phyloP scores from a whole-genome alignment of 2,888 invertebrate genomes.

The Parascotia fuliginaria region DNA sequence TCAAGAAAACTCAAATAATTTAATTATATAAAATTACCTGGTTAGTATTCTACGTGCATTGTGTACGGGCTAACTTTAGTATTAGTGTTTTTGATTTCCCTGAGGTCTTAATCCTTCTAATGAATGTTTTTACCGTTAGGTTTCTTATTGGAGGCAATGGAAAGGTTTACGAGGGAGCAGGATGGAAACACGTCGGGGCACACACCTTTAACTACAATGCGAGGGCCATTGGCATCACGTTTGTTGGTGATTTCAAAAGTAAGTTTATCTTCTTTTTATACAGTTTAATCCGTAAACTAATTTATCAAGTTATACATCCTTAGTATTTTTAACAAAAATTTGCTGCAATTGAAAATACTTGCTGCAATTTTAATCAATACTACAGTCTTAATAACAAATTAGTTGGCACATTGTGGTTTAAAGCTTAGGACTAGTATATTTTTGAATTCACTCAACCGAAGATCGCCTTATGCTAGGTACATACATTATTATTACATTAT shows the following conservation, averaged over 20 bases:
- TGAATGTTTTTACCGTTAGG: constrained; percentile 56
- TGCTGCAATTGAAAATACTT: too few species aligned
- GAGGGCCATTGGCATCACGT: constrained; percentile 83
- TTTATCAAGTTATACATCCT: not conserved
- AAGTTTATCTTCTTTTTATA: constrained; percentile 42
- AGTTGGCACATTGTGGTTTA: too few species aligned
- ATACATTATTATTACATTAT: not conserved
- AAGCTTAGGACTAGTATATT: too few species aligned
- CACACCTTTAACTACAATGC: constrained; percentile 84
- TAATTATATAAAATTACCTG: constrained; percentile 1
- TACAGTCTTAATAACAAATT: too few species aligned
- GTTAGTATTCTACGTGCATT: constrained; percentile 6
- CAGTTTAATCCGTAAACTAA: not conserved
- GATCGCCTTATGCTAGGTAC: not conserved
- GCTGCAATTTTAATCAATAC: too few species aligned
- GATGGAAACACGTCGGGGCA: constrained; percentile 84
- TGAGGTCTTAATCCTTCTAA: constrained; percentile 3
- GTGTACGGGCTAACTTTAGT: not conserved
- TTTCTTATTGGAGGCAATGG: constrained; percentile 87
- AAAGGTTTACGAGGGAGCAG: constrained; percentile 86
- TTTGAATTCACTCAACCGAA: too few species aligned
- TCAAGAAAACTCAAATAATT: constrained; percentile 1
- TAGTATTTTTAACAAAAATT: too few species aligned
- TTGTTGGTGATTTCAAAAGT: constrained; percentile 85
- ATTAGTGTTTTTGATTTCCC: constrained; percentile 24